Percentiles rank a stretch among this genome's conserved stretches.
These are phyloP conservation scores for Mycetomoellerius zeteki DNA, from an alignment of 1,140 invertebrate species.

Conservation along the genomic window DNA sequence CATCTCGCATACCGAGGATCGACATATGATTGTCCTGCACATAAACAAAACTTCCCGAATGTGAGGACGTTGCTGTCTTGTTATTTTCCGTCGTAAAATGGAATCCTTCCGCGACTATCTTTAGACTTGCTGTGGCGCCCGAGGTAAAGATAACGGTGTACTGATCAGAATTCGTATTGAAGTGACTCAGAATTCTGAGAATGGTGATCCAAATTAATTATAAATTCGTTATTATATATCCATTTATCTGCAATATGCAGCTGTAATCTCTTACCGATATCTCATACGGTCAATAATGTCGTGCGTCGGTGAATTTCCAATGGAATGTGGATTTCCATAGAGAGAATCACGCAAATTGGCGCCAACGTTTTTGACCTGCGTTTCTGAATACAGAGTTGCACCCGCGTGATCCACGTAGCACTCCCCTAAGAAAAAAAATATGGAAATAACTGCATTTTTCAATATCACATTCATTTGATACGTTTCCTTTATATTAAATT, in stretches of 20 bases:
- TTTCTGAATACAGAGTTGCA: slow-evolving; percentile 93
- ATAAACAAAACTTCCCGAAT: slow-evolving; percentile 92
- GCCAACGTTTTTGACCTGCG: slow-evolving; percentile 90
- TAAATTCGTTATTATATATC: not conserved
- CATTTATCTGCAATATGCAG: not conserved
- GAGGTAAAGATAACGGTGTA: slow-evolving; percentile 97
- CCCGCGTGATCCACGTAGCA: slow-evolving; percentile 97
- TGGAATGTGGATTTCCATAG: slow-evolving; percentile 96
- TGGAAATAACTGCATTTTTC: not conserved
- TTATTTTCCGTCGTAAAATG: slow-evolving; percentile 85
- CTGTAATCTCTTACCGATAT: slow-evolving; percentile 88
- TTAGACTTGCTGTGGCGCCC: slow-evolving; percentile 94
- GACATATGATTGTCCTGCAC: slow-evolving; percentile 98
- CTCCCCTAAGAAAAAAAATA: slow-evolving; percentile 87
- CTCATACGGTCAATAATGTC: slow-evolving; percentile 94
- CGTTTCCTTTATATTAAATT: not conserved
- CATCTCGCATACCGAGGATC: slow-evolving; percentile 96
- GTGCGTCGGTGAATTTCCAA: slow-evolving; percentile 91
- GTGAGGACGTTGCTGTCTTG: slow-evolving; percentile 52
- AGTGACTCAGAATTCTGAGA: slow-evolving; percentile 93
- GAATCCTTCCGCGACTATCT: slow-evolving; percentile 95
- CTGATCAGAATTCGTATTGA: slow-evolving; percentile 93
- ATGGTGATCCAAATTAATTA: not conserved
- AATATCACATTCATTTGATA: not conserved
- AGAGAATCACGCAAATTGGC: slow-evolving; percentile 90